phyloP scores from a whole-genome alignment of 2,113 vertebrate species.

The Kobus ellipsiprymnus region DNA sequence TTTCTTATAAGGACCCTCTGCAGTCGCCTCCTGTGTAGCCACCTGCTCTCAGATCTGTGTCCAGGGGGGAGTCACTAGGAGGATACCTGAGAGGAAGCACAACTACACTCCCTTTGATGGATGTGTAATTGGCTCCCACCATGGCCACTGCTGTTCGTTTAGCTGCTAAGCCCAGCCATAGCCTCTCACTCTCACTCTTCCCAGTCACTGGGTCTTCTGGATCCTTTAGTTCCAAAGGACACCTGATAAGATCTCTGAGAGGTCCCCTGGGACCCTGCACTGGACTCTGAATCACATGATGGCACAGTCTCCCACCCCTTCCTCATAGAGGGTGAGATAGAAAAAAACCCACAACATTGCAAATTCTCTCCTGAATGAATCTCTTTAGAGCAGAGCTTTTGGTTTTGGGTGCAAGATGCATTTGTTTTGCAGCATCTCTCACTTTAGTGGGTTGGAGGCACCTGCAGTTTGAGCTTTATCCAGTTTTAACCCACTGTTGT shows the following conservation, averaged over 20 bases:
- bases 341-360: not conserved
- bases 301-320: not conserved
- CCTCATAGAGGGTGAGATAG: not conserved
- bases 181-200: not conserved
- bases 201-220: not conserved
- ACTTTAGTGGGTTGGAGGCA: no score
- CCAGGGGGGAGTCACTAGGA: not conserved
- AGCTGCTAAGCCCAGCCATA: not conserved
- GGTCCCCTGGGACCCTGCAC: not conserved
- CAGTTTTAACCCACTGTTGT: not conserved
- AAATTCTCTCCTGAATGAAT: not conserved
- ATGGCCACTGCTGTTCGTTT: not conserved
- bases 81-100: not conserved
- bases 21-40: fast-evolving
- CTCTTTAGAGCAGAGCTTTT: not conserved
- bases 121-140: not conserved
- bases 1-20: not conserved
- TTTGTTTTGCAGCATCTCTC: not conserved
- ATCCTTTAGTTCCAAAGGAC: not conserved
- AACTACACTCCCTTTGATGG: not conserved
- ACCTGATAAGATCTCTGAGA: not conserved
- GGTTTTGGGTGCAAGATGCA: not conserved
- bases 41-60: not conserved
- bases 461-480: not conserved
- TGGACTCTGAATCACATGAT: not conserved